A percentile compares a stretch with the other conserved stretches of the same genome.
phyloP scores from a whole-genome alignment of 2,888 invertebrate genomes.

The Brassicogethes aeneus region DNA sequence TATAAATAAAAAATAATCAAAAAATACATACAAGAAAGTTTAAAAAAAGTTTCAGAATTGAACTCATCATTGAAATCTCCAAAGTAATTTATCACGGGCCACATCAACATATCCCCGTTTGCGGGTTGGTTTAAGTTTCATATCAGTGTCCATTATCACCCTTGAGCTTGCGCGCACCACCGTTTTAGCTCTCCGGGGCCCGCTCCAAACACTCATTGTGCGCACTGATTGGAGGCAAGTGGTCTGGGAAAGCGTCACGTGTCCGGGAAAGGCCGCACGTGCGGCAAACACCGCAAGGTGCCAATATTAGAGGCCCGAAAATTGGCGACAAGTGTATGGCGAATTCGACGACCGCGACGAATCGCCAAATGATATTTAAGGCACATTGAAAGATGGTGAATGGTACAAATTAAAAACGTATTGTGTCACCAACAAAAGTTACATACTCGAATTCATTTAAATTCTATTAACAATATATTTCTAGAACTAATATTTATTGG shows the following conservation, averaged over 20 bases:
- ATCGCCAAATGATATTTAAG: too few species aligned
- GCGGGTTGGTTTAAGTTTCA: not conserved
- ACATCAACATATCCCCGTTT: not conserved
- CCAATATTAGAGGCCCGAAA: conserved; percentile 7
- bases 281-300: conserved; percentile 31
- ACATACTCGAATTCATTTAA: too few species aligned
- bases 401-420: too few species aligned
- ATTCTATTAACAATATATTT: too few species aligned
- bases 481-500: too few species aligned
- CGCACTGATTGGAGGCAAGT: conserved; percentile 23
- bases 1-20: too few species aligned
- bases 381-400: not conserved
- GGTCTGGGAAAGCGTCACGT: conserved; percentile 38
- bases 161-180: conserved; percentile 30
- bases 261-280: conserved; percentile 39
- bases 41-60: too few species aligned
- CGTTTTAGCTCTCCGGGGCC: conserved; percentile 16
- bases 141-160: conserved; percentile 23
- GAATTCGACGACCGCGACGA: not conserved
- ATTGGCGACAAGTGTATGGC: not conserved
- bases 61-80: too few species aligned
- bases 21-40: too few species aligned
- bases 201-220: conserved; percentile 19
- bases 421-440: too few species aligned
- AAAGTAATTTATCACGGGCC: too few species aligned